Base-by-base conservation (phyloP, 2,888 invertebrate species). In the Apamea crenata region DNA sequence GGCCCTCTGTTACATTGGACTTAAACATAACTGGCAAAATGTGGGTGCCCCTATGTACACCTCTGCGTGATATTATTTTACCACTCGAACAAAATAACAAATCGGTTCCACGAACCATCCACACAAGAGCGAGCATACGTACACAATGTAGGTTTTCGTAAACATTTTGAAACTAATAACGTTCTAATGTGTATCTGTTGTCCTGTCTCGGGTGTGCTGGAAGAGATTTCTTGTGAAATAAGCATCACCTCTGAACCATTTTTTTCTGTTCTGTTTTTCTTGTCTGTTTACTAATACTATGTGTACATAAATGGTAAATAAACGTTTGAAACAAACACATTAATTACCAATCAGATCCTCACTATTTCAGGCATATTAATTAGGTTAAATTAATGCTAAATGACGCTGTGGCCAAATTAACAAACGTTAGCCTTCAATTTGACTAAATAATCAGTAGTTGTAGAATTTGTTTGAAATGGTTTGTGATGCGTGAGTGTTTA, bases 321-420 rank as follows among this genome's bases (percentile, higher is more conserved):
- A n/a, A n/a, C n/a, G 77, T 81, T 85, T 69, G 32, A 81, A 84
- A 74, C 74, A 81, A 85, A 81, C 82, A 74, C 78, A 84, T 68
- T 74, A 74, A 85, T 77, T 78, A 77, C 56, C 74, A 85, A 84
- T 74, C 67, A 85, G 81, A 81, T 71, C 70, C 78, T 44, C 29
- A 80, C 65, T 63, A 83, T 84, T 81, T 81, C 66, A 77, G 67
- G 61, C 70, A 77, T 68, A 74, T 77, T 66, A 82, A 78, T 85
- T 78, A 82, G 68, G 65, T 56, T 70, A 75, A 81, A 85, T 84
- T 84, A 85, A 85, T 85, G 61, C 74, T 63, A 70, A 85, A 84
- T 78, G 74, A 75, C 63, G 61, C 36, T 82, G 82, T 67, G 71
- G 67, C 44, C 25, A 50, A 69, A 82, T 75, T 69, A 77, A 77